phyloP scores from a whole-genome alignment of 2,888 invertebrate species.

The Sesamia inferens region DNA sequence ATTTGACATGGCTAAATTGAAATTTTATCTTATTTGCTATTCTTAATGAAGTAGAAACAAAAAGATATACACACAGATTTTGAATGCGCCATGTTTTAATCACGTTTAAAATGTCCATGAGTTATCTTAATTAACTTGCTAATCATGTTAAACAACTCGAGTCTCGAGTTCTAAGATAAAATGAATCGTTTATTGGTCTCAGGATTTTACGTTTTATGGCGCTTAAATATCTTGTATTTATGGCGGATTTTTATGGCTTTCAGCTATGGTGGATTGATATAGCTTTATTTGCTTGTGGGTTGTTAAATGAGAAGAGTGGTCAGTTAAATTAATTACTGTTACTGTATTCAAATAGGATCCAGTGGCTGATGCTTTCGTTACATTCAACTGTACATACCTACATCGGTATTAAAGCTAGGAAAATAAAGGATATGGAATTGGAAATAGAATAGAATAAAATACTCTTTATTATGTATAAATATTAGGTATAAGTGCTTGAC shows the following conservation, averaged over 20 bases:
- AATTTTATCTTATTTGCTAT: too few species aligned
- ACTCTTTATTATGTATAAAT: too few species aligned
- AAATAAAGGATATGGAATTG: too few species aligned
- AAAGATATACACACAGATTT: too few species aligned
- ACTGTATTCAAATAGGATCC: neutral
- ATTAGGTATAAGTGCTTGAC: too few species aligned
- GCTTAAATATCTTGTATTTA: slow-evolving; percentile 17
- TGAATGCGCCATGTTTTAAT: too few species aligned
- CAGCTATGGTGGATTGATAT: slow-evolving; percentile 1
- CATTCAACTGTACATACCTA: too few species aligned
- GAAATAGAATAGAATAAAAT: too few species aligned
- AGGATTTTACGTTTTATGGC: slow-evolving; percentile 25
- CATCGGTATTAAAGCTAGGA: neutral
- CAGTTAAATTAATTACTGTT: neutral
- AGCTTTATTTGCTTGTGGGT: slow-evolving; percentile 17
- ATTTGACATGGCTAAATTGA: too few species aligned
- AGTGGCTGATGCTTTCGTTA: neutral
- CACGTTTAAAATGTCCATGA: neutral
- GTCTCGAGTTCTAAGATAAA: slow-evolving; percentile 22
- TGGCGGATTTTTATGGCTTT: slow-evolving; percentile 16
- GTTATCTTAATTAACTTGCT: slow-evolving; percentile 6
- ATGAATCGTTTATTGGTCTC: slow-evolving; percentile 19
- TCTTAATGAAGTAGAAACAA: too few species aligned
- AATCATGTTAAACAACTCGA: slow-evolving; percentile 7
- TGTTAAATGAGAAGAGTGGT: neutral